Conservation (phyloP, 1,140 invertebrate genomes). For the Aphelinus atriplicis region DNA sequence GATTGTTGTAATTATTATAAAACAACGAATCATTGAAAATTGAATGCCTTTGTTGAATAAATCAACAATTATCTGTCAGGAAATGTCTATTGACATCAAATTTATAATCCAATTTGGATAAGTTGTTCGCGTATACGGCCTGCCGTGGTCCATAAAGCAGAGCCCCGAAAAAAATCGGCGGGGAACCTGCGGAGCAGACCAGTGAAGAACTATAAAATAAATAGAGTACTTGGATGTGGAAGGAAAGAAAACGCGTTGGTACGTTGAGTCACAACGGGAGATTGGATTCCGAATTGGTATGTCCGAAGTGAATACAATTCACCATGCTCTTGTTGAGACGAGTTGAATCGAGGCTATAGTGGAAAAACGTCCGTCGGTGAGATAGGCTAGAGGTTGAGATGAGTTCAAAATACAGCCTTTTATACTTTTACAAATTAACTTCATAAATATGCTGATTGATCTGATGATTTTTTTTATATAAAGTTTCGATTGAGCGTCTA, state of each 20-base stretch:
- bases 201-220: not conserved
- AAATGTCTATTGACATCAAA: not conserved
- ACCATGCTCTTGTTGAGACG: not conserved
- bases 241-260: no score
- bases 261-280: not conserved
- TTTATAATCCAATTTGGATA: not conserved
- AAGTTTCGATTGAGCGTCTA: no score
- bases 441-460: no score
- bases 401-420: no score
- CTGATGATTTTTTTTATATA: no score
- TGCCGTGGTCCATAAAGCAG: no score
- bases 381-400: not conserved
- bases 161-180: no score
- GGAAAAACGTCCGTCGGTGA: not conserved
- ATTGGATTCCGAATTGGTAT: conserved; percentile 18
- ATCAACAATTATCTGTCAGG: not conserved
- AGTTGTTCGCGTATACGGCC: no score
- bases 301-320: conserved; percentile 7
- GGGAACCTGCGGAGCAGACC: no score
- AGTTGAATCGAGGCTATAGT: not conserved
- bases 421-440: no score
- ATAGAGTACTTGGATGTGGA: not conserved
- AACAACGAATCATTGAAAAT: conserved; percentile 1
- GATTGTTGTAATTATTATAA: conserved; percentile 13
- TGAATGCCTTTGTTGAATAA: conserved; percentile 3